A percentile compares a stretch with the other conserved stretches of the same genome.
These are phyloP conservation scores for Aspidiotus destructor DNA, from an alignment of 2,888 invertebrate species.

Conservation along the genomic window DNA sequence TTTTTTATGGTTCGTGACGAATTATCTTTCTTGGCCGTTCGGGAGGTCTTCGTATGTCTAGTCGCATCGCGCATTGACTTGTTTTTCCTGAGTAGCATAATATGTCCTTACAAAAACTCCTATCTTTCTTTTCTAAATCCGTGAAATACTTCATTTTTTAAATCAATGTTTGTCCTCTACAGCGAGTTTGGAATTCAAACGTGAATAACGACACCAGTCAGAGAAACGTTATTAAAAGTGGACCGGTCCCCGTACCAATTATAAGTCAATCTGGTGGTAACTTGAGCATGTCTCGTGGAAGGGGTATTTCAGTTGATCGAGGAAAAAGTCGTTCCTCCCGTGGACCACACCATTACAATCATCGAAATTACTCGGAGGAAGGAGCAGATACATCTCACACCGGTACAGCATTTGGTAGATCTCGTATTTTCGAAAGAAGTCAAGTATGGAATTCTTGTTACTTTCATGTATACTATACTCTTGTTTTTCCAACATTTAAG, in stretches of 20 bases:
- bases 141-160: neutral
- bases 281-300: conserved; percentile 36
- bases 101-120: neutral
- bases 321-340: conserved; percentile 40
- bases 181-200: conserved; percentile 51
- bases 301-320: conserved; percentile 36
- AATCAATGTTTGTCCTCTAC: conserved; percentile 37
- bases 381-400: conserved; percentile 36
- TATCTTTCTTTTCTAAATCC: neutral
- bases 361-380: conserved; percentile 44
- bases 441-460: conserved; percentile 14
- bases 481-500: neutral
- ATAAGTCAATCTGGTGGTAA: conserved; percentile 24
- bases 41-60: too few species aligned
- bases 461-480: neutral
- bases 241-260: conserved; percentile 10
- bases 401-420: conserved; percentile 25
- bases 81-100: too few species aligned
- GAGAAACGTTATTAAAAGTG: conserved; percentile 37
- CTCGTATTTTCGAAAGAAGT: conserved; percentile 27
- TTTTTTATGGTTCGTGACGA: too few species aligned
- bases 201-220: conserved; percentile 47
- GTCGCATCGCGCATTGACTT: too few species aligned
- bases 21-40: too few species aligned
- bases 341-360: conserved; percentile 41